Base-by-base conservation (phyloP, 2,797 vertebrate genomes). In the Sciaenops ocellatus region DNA sequence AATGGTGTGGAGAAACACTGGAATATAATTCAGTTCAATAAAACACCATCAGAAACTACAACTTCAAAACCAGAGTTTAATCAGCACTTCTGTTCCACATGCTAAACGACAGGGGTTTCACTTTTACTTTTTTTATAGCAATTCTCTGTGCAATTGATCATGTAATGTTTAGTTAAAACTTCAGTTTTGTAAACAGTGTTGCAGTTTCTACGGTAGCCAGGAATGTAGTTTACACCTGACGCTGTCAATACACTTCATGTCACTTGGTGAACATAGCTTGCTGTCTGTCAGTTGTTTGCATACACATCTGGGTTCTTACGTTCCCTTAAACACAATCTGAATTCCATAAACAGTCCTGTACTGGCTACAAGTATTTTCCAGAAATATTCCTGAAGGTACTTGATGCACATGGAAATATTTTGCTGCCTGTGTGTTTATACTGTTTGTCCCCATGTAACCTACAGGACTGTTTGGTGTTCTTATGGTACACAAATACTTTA, bases 361-460 rank as follows among this genome's bases (percentile, higher is more conserved):
- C 3, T 54, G 5, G 2, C 11, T 22, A 17, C 46, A 34, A 59
- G 11, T 38, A 28, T 50, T 61, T 68, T 2, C 26, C 6, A 22
- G 12, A 5, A 72, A 76, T 18, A 59, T 3, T 41, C 16, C 44
- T 50, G 7, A 1, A 48, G 18, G 54, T 6, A 50, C 67, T 74
- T 69, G 34, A 61, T 60, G 61, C 62, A 84, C 41, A 55, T 66
- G 55, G 16, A 69, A 66, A 26, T 51, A 8, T 79, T 41, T 38
- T 41, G 17, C 38, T 60, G 18, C 11, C 3, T 7, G 13, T 22
- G 34, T 41, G 34, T 60, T 60, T 41, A 22, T 6, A 34, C 9
- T 34, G n/a, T 41, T 59, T n/a, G 18, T 22, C 6, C 10, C 56
- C 4, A 12, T 34, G 20, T 38, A n/a, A 13, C 2, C 3, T 38